A percentile compares a stretch with the other conserved stretches of the same genome.
phyloP scores from a whole-genome alignment of 2,113 vertebrate genomes.

The Poeciliopsis prolifica region DNA sequence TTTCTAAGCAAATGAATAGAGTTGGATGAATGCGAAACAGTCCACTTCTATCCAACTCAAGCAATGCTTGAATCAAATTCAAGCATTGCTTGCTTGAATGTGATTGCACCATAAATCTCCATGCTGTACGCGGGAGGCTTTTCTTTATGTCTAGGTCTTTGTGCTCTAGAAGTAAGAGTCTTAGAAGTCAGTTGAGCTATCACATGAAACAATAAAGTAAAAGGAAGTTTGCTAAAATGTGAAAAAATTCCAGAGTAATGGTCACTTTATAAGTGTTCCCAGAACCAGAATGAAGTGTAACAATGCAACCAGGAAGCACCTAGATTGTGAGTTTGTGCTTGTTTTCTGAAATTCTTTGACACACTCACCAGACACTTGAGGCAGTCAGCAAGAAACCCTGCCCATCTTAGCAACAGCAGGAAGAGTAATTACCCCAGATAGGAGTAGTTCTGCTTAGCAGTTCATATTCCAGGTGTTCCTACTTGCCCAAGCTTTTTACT shows the following conservation, averaged over 20 bases:
- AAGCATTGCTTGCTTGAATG: too few relatives aligned
- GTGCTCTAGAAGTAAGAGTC: not conserved
- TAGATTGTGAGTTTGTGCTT: not conserved
- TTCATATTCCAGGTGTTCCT: conserved; percentile 59
- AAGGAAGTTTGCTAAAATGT: too few relatives aligned
- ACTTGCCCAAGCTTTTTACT: conserved; percentile 18
- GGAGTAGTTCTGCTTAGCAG: conserved; percentile 42
- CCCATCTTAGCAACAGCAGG: conserved; percentile 19
- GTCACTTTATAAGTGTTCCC: not conserved
- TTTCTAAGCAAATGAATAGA: too few relatives aligned
- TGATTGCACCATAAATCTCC: too few relatives aligned
- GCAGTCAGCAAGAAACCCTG: conserved; percentile 17
- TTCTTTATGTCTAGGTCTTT: too few relatives aligned
- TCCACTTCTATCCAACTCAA: too few relatives aligned
- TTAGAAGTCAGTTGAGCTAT: not conserved
- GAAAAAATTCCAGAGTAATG: too few relatives aligned
- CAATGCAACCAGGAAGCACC: not conserved
- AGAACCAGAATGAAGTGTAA: not conserved
- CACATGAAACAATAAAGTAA: too few relatives aligned
- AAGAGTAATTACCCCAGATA: conserved; percentile 71
- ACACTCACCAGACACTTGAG: conserved; percentile 6
- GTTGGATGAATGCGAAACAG: too few relatives aligned
- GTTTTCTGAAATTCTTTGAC: conserved; percentile 3
- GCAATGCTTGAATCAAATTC: too few relatives aligned
- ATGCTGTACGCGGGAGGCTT: too few relatives aligned